A percentile compares a stretch with the other conserved stretches of the same genome.
Conservation (phyloP, 2,888 invertebrate species). For the Tipula unca region DNA sequence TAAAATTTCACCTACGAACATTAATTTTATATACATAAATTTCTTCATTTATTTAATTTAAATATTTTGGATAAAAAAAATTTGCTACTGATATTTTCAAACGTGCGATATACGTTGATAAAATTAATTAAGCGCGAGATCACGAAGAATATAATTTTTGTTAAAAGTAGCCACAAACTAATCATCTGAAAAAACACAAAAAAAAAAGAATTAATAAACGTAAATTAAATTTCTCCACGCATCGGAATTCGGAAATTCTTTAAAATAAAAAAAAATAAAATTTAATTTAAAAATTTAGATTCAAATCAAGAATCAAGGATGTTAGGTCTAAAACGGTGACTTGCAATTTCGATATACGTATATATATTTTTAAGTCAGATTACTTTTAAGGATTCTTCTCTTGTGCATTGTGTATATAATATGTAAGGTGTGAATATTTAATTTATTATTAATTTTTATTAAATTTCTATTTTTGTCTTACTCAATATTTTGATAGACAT, state of each 20-base stretch:
- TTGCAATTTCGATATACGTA: neutral
- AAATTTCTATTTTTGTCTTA: neutral
- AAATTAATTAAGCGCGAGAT: neutral
- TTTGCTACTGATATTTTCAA: neutral
- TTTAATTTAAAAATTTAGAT: neutral
- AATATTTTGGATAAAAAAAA: no score
- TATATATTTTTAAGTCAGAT: neutral
- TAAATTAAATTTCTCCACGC: neutral
- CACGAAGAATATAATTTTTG: neutral
- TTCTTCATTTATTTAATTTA: neutral
- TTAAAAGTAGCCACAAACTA: neutral
- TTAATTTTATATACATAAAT: neutral
- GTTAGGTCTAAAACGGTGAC: neutral
- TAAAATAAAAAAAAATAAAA: neutral
- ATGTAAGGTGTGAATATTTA: neutral
- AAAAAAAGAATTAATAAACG: neutral
- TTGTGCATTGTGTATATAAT: neutral
- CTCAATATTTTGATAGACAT: neutral
- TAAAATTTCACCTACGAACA: neutral
- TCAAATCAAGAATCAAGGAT: neutral
- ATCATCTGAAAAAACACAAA: neutral
- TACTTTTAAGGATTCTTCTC: neutral
- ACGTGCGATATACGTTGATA: neutral
- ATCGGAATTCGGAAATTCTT: neutral
- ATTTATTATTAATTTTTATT: neutral